These are phyloP conservation scores for Latrodectus geometricus DNA, from an alignment of 1,140 invertebrate genomes.

Conservation along the genomic window DNA sequence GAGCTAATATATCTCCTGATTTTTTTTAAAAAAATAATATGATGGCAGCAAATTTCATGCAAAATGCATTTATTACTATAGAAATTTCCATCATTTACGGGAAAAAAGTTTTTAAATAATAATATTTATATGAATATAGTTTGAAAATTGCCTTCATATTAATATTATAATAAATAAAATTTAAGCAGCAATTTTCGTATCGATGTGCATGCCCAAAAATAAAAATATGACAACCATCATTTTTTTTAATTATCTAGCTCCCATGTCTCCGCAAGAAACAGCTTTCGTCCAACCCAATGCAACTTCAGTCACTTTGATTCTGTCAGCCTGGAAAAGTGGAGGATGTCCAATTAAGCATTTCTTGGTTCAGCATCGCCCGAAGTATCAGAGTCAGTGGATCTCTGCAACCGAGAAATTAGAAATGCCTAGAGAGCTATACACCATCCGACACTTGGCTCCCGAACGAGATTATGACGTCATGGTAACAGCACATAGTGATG, in stretches of 20 bases:
- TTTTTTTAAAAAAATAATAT: no score
- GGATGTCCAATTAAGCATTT: conserved; percentile 74
- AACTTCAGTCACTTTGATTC: conserved; percentile 70
- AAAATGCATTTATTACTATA: no score
- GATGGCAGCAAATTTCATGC: no score
- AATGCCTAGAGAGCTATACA: conserved; percentile 12
- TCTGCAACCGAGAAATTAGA: conserved; percentile 74
- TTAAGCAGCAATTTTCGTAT: background rate
- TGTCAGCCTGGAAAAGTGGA: conserved; percentile 75
- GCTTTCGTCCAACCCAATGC: conserved; percentile 67
- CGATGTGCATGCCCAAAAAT: no score
- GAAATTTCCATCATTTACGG: background rate
- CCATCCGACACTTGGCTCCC: conserved; percentile 40
- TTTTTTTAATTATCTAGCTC: conserved; percentile 60
- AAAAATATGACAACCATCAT: background rate
- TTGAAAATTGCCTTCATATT: background rate
- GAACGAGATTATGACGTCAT: conserved; percentile 57
- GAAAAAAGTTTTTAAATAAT: background rate
- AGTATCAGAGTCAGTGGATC: conserved; percentile 82
- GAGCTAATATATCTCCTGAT: no score
- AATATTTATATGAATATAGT: background rate
- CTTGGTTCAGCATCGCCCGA: conserved; percentile 76
- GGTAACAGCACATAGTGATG: conserved; percentile 60
- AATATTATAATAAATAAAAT: background rate
- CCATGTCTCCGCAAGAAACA: conserved; percentile 62